Evolutionary conservation across 2,888 invertebrate species (phyloP), one percentile per base, ranked within the genome.

Genomic region (Mechanitis messenoides): DNA sequence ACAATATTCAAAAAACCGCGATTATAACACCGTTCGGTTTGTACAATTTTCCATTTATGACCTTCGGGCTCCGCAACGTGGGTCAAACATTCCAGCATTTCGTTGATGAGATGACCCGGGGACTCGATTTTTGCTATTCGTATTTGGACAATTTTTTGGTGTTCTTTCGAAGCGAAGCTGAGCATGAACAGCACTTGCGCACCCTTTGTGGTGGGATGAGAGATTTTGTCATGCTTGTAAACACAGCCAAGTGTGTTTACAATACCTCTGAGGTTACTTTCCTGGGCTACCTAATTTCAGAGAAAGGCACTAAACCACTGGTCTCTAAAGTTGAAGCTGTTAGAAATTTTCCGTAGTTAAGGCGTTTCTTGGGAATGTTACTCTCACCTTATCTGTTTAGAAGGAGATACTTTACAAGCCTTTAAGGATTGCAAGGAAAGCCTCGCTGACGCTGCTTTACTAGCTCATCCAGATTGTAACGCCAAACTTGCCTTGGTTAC

Each of bases 71-170:
- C 0, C 58, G 78, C 0, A 84, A 85, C 60, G 79, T 81, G 0
- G 80, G 74, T 0, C 81, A 84, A 60, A 79, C 80, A 0, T 75
- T 85, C 61, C 81, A 83, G 59, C 70, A 78, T 4, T 81, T 81
- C 46, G 75, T 84, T 11, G 76, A 83, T 54, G 71, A 74, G 54
- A 56, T 69, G 58, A 53, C 62, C 3, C 55, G 69, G 5, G 71
- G 68, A 5, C 63, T 73, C 2, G 65, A 67, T 6, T 72, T 66
- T 47, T 62, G 47, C 71, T 72, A 66, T 59, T 56, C 67, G 0
- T 83, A 81, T 58, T 58, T 83, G 0, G 80, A 83, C 45, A 80
- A 81, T 61, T 71, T 80, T 47, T 60, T 81, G 11, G 65, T 70
- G 1, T 71, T 67, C 55, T 73, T 74, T 12, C 74, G 72, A 20